Conservation (phyloP, 2,797 vertebrate species). For the Myotis daubentonii region DNA sequence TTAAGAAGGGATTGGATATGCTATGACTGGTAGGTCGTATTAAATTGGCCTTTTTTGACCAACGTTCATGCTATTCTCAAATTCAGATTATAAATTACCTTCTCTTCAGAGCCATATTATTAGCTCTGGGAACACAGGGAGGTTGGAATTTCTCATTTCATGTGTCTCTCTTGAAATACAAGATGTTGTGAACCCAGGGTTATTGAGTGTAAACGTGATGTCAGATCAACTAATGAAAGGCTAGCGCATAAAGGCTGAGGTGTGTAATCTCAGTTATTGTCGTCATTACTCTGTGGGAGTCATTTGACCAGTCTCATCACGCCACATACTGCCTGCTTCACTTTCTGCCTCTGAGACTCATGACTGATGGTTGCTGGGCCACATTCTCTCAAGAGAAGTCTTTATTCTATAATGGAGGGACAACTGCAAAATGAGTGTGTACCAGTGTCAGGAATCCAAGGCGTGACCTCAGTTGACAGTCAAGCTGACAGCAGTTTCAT, state of each 20-base stretch:
- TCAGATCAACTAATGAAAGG: background rate
- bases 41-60: constrained; percentile 49
- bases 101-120: constrained; percentile 2
- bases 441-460: background rate
- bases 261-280: background rate
- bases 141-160: background rate
- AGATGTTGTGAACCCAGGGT: background rate
- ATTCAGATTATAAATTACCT: constrained; percentile 47
- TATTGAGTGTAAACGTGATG: background rate
- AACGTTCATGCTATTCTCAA: constrained; percentile 17
- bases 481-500: background rate
- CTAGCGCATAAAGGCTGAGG: background rate
- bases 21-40: background rate
- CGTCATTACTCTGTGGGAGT: background rate
- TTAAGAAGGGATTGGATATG: constrained; percentile 35
- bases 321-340: background rate
- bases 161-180: constrained; percentile 21
- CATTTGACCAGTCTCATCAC: background rate
- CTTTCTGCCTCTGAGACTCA: background rate
- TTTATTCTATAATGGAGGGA: background rate
- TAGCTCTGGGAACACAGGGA: background rate
- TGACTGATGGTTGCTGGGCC: background rate
- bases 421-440: background rate
- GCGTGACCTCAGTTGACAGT: background rate
- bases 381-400: background rate